phyloP scores from a whole-genome alignment of 2,113 vertebrate species.

The Gopherus evgoodei region DNA sequence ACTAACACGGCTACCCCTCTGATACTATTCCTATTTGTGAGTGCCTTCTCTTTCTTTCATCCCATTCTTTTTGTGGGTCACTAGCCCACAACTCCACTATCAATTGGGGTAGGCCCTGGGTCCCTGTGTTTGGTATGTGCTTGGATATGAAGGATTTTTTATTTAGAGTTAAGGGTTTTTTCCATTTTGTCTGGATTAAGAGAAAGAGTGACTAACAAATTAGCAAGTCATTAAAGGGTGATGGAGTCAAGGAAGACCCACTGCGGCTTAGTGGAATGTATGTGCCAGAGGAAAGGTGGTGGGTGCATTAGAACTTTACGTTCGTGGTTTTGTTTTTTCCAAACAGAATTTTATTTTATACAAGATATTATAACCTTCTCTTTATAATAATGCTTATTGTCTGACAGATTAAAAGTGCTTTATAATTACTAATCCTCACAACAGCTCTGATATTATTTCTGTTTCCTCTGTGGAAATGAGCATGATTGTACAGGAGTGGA shows the following conservation, averaged over 20 bases:
- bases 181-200: background rate
- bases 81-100: background rate
- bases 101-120: background rate
- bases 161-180: background rate
- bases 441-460: constrained; percentile 36
- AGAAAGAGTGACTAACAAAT: background rate
- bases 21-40: background rate
- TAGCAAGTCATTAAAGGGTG: background rate
- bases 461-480: constrained; percentile 13
- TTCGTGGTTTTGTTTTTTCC: background rate
- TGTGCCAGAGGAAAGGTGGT: background rate
- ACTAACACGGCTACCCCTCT: too few relatives aligned
- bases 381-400: constrained; percentile 44
- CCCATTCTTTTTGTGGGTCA: background rate
- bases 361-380: background rate
- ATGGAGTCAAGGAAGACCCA: background rate
- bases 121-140: background rate
- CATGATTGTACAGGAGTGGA: background rate
- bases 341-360: background rate
- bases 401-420: constrained; percentile 51
- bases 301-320: background rate
- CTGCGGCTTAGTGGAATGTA: background rate
- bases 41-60: background rate
- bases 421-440: constrained; percentile 58
- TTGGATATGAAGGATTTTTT: background rate